Conservation (phyloP, 2,797 vertebrate species). For the Echeneis naucrates region DNA sequence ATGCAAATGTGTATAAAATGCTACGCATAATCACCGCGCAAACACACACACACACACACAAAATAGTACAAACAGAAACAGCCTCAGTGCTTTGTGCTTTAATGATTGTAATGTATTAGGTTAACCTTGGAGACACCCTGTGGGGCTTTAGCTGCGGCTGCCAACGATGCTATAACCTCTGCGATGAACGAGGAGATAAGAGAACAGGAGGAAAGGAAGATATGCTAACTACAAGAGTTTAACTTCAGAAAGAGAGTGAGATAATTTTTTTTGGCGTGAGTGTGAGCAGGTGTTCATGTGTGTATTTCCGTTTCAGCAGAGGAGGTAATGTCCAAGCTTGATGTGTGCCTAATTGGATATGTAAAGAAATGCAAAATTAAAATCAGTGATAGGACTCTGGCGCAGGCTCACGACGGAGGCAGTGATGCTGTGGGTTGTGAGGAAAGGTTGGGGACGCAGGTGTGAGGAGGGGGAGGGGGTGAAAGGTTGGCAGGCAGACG, state of each 20-base stretch:
- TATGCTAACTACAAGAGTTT: slow-evolving; percentile 46
- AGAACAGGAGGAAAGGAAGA: slow-evolving; percentile 34
- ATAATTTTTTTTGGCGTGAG: slow-evolving; percentile 18
- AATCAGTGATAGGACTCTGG: slow-evolving; percentile 30
- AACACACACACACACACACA: slow-evolving; percentile 12
- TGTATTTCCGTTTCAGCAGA: slow-evolving; percentile 1
- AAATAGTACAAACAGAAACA: background rate
- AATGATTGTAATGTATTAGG: slow-evolving; percentile 57
- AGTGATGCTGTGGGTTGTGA: slow-evolving; percentile 40
- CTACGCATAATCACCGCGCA: slow-evolving; percentile 17
- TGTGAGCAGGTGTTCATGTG: slow-evolving; percentile 7
- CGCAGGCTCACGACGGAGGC: slow-evolving; percentile 13
- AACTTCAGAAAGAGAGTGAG: slow-evolving; percentile 42
- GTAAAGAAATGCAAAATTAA: slow-evolving; percentile 68
- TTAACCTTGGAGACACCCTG: slow-evolving; percentile 69
- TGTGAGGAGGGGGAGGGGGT: slow-evolving; percentile 5
- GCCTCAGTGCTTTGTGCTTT: slow-evolving; percentile 17
- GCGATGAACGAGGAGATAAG: slow-evolving; percentile 55
- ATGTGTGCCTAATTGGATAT: slow-evolving; percentile 59
- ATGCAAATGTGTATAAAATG: slow-evolving; percentile 17
- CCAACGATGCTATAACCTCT: slow-evolving; percentile 53
- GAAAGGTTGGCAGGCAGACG: background rate
- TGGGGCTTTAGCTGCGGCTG: slow-evolving; percentile 51
- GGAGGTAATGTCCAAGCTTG: slow-evolving; percentile 26
- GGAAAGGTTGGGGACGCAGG: slow-evolving; percentile 45